phyloP scores from a whole-genome alignment of 1,140 invertebrate genomes.

The Nilaparvata lugens region DNA sequence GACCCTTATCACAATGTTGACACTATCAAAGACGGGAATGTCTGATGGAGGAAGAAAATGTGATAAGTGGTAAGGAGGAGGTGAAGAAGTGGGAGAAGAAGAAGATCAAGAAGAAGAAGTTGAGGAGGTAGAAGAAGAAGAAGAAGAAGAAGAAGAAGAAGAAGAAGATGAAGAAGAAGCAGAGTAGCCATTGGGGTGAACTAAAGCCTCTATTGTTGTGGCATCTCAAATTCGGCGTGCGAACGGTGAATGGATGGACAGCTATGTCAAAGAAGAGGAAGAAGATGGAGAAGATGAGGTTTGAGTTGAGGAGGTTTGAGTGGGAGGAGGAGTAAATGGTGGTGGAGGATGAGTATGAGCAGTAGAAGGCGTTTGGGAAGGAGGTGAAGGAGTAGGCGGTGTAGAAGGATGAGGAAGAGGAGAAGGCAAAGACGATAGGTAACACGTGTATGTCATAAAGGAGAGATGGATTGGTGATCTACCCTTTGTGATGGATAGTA shows the following conservation, averaged over 20 bases:
- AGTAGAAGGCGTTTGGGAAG: too few species aligned
- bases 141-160: constrained; percentile 20
- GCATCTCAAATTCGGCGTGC: too few species aligned
- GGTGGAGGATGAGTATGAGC: too few species aligned
- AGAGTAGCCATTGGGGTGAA: background rate
- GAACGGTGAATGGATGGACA: background rate
- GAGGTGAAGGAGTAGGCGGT: too few species aligned
- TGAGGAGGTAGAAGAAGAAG: constrained; percentile 9
- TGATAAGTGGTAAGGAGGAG: background rate
- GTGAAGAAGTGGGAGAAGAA: background rate
- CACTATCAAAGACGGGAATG: too few species aligned
- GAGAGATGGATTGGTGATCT: background rate
- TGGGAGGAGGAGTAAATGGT: background rate
- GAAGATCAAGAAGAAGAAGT: background rate
- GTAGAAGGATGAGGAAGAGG: background rate
- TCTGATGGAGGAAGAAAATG: too few species aligned
- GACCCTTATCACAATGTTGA: too few species aligned
- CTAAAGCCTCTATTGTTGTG: too few species aligned
- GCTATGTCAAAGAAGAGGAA: background rate
- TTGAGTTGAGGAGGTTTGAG: background rate
- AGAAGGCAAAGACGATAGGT: background rate
- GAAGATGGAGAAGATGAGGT: background rate
- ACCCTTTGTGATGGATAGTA: background rate
- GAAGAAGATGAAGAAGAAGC: constrained; percentile 10
- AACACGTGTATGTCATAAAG: background rate